Conservation (phyloP, 1,140 invertebrate species). For the Globodera rostochiensis region DNA sequence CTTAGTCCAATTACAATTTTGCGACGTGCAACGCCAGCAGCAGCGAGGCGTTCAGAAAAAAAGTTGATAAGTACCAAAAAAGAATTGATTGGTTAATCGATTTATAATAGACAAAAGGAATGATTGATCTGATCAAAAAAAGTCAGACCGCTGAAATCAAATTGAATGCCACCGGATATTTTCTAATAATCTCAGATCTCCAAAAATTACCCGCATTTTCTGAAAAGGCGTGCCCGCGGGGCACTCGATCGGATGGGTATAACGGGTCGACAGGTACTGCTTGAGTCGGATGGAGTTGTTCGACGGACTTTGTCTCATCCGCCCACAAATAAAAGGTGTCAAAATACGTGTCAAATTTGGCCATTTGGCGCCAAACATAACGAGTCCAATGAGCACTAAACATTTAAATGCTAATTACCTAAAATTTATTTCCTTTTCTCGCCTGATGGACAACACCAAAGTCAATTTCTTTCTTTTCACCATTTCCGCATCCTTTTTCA, state of each 20-base stretch:
- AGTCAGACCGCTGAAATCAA: no score
- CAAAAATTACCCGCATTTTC: constrained; percentile 19
- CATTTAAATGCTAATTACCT: neutral
- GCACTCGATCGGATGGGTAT: neutral
- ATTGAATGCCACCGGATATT: no score
- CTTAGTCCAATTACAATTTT: constrained; percentile 26
- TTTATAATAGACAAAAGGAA: neutral
- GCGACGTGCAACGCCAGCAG: constrained; percentile 15
- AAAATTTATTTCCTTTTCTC: neutral
- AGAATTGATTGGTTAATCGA: neutral
- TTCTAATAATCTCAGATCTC: neutral
- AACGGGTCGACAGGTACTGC: constrained; percentile 28
- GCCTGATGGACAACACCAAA: constrained; percentile 23
- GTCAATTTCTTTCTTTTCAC: neutral
- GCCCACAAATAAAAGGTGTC: constrained; percentile 30
- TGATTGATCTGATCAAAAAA: neutral
- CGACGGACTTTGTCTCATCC: constrained; percentile 19
- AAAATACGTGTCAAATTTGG: constrained; percentile 28
- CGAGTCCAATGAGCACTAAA: constrained; percentile 17
- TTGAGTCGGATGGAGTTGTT: neutral
- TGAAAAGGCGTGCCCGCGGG: neutral
- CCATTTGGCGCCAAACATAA: constrained; percentile 13
- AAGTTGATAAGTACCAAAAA: neutral
- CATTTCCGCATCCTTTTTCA: constrained; percentile 6
- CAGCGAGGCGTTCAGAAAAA: constrained; percentile 19